Evolutionary conservation across 1,140 invertebrate species (phyloP), one percentile per base, ranked within the genome.

Genomic region (Pentalonia nigronervosa): DNA sequence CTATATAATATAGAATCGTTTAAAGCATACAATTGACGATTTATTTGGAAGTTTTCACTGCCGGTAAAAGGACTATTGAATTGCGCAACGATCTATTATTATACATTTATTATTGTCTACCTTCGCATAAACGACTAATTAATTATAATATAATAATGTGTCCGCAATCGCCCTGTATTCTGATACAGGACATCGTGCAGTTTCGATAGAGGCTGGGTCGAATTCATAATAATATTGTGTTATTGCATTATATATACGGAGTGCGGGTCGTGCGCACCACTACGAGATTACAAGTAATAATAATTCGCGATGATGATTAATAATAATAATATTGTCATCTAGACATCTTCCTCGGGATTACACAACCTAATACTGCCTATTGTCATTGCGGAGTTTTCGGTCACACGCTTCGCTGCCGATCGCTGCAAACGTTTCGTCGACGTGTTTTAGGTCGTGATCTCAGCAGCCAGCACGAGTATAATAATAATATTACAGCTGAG

Each of bases 111-210:
- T 76, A 41, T 25, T 8, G 21, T 34, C 3, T 36, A 67, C 90
- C 90, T 45, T 91, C 48, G 45, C 90, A 36, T 41, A 86, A 81
- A 87, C 48, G 48, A 93, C 7, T 83, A 84, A 93, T 83, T 50
- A 93, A 93, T 41, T 41, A 41, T 86, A 86, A 76, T 76, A 67
- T 9, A n/a, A 17, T 3, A 76, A 86, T 45, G 84, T 14, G 41
- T 11, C 45, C 11, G 0, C 25, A 47, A 47, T 47, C 84, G 9
- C 36, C 23, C 76, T 34, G 34, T 83, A 81, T 4, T 84, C 41
- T 41, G 41, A 25, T 7, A 21, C n/a, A n/a, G 17, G 41, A 53
- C 25, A 56, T 56, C n/a, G 45, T 56, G 60, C 60, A 17, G n/a
- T 6, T n/a, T 30, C 14, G 30, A 34, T 14, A 4, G 60, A 76